These are phyloP conservation scores for mouse (Mus musculus) DNA, from an alignment of 2,113 vertebrate species.

Conservation along the genomic window DNA sequence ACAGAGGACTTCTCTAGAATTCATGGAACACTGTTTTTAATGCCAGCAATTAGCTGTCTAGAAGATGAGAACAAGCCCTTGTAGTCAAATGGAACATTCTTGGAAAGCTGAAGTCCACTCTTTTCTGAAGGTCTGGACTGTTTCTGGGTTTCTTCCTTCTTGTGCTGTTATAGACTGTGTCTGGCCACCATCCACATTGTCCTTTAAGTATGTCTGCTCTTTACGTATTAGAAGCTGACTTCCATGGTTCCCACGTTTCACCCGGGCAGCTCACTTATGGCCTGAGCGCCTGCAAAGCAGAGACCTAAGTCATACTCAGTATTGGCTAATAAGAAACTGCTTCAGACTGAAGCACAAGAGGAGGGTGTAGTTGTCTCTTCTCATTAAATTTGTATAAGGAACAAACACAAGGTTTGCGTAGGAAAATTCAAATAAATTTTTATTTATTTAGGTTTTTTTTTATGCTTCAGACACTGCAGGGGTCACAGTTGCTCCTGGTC, in stretches of 20 bases:
- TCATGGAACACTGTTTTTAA: conserved; percentile 65
- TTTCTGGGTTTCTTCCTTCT: background rate
- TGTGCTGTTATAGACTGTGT: background rate
- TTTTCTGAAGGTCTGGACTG: background rate
- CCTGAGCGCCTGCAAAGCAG: background rate
- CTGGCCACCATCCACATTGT: background rate
- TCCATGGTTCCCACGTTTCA: conserved; percentile 55
- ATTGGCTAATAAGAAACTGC: background rate
- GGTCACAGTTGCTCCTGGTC: conserved; percentile 75
- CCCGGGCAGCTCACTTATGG: background rate
- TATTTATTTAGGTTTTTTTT: background rate
- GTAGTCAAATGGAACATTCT: conserved; percentile 45
- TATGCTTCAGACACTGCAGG: background rate
- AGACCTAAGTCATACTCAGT: background rate
- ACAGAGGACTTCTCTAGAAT: conserved; percentile 72
- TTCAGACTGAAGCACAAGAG: background rate
- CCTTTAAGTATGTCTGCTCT: conserved; percentile 54
- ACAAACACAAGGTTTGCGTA: conserved; percentile 33
- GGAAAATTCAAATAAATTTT: conserved; percentile 60
- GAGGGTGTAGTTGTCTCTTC: conserved; percentile 50
- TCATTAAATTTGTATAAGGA: background rate
- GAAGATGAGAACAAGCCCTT: conserved; percentile 57
- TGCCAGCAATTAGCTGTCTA: conserved; percentile 68
- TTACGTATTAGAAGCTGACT: conserved; percentile 48
- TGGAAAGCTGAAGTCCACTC: conserved; percentile 61